These are phyloP conservation scores for Pogonognathellus flavescens DNA, from an alignment of 1,140 invertebrate genomes.

Conservation along the genomic window DNA sequence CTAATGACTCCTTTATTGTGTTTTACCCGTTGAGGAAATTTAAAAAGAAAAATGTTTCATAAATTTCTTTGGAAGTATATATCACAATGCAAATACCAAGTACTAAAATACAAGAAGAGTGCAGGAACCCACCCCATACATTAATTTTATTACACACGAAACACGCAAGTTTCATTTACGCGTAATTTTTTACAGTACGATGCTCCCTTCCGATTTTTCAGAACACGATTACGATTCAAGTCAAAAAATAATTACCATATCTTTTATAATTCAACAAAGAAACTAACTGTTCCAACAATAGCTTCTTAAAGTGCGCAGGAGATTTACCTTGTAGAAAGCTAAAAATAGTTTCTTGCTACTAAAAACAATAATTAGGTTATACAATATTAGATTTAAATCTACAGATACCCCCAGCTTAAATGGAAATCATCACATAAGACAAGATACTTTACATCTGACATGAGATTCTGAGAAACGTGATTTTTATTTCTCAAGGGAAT, in stretches of 20 bases:
- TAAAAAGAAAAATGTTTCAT: neutral
- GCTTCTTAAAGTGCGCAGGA: too few species aligned
- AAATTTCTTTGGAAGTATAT: conserved; percentile 9
- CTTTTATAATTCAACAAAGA: too few species aligned
- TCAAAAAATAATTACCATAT: too few species aligned
- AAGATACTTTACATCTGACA: conserved; percentile 21
- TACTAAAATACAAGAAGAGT: neutral
- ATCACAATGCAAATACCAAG: neutral
- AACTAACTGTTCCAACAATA: too few species aligned
- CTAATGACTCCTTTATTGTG: conserved; percentile 11
- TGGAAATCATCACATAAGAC: conserved; percentile 8
- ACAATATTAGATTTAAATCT: neutral
- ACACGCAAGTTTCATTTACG: too few species aligned
- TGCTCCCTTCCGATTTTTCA: neutral
- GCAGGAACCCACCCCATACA: neutral
- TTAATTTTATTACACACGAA: neutral
- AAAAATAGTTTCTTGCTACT: too few species aligned
- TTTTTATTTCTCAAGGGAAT: conserved; percentile 49
- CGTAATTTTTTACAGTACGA: neutral
- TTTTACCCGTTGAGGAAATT: neutral
- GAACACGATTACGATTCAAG: too few species aligned
- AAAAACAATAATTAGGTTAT: too few species aligned
- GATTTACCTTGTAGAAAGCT: too few species aligned
- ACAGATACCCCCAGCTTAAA: neutral
- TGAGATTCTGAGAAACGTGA: neutral